Evolutionary conservation across 2,113 vertebrate species (phyloP).

Genomic region (Gulo gulo): DNA sequence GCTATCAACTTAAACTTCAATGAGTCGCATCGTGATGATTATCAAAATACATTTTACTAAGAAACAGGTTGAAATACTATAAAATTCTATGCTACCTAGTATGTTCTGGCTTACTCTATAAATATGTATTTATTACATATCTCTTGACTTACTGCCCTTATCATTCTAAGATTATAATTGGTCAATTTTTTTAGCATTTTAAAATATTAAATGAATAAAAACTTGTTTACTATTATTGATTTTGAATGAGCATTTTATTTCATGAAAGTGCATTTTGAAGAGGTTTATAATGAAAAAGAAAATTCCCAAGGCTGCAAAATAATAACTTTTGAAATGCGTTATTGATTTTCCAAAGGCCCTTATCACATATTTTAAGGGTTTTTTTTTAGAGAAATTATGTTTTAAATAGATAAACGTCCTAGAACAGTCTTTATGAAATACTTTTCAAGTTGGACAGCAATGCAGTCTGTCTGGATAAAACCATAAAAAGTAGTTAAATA

Average conservation of each 20-base stretch:
- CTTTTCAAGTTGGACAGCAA: background rate
- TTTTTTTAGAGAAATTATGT: background rate
- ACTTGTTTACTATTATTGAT: background rate
- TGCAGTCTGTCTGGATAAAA: background rate
- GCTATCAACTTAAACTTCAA: constrained; percentile 28
- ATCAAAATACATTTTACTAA: background rate
- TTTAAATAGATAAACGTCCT: constrained; percentile 17
- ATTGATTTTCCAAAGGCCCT: background rate
- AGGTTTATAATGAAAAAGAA: constrained; percentile 29
- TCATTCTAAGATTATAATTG: constrained; percentile 13
- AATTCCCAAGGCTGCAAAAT: constrained; percentile 9
- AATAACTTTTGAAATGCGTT: constrained; percentile 24
- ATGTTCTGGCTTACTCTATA: background rate
- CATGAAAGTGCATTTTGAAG: constrained; percentile 31
- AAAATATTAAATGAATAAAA: constrained; percentile 1
- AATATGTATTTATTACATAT: background rate
- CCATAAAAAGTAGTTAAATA: background rate
- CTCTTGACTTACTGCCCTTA: background rate
- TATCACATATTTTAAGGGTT: constrained; percentile 8
- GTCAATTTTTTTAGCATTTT: background rate
- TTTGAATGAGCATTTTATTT: constrained; percentile 25
- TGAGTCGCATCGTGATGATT: constrained; percentile 30
- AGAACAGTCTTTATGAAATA: background rate
- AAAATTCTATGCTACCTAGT: background rate
- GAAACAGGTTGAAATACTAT: background rate